Evolutionary conservation across 2,797 vertebrate species (phyloP).

Genomic region (Heteromormyrus szaboi): DNA sequence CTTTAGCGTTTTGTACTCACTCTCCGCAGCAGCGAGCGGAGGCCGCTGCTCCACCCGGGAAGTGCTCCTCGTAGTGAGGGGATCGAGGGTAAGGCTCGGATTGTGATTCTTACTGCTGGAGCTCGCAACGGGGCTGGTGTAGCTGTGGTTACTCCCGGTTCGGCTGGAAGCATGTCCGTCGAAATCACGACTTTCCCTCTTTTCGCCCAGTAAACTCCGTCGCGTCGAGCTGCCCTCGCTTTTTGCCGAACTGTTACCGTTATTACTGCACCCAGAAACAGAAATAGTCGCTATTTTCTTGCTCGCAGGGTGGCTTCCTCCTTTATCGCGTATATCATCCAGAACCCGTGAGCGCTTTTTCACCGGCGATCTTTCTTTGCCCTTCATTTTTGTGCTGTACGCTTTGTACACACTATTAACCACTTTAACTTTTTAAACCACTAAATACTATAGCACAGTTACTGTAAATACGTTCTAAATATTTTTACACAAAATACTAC

Average conservation of each 20-base stretch:
- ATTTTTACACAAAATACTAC: slow-evolving; percentile 29
- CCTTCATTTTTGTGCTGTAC: slow-evolving; percentile 73
- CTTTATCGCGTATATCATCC: slow-evolving; percentile 83
- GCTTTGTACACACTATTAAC: slow-evolving; percentile 50
- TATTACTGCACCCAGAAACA: slow-evolving; percentile 71
- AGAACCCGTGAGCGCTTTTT: slow-evolving; percentile 90
- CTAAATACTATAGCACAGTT: background rate
- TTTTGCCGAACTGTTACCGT: slow-evolving; percentile 66
- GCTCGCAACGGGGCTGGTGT: slow-evolving; percentile 53
- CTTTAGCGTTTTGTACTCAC: slow-evolving; percentile 91
- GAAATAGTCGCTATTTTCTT: slow-evolving; percentile 76
- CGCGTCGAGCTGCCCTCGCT: slow-evolving; percentile 59
- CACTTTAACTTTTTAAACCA: slow-evolving; percentile 6
- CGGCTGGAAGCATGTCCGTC: slow-evolving; percentile 68
- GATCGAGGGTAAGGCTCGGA: slow-evolving; percentile 62
- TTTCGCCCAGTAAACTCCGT: slow-evolving; percentile 65
- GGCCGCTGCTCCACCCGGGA: slow-evolving; percentile 59
- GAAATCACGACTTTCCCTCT: slow-evolving; percentile 79
- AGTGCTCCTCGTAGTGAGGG: slow-evolving; percentile 51
- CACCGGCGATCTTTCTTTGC: slow-evolving; percentile 90
- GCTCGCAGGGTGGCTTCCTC: slow-evolving; percentile 81
- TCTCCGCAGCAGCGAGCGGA: slow-evolving; percentile 63
- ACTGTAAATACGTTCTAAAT: background rate
- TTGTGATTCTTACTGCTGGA: slow-evolving; percentile 64
- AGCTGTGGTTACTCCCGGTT: slow-evolving; percentile 72